phyloP scores from a whole-genome alignment of 2,888 invertebrate genomes.

The Nemoura dubitans region DNA sequence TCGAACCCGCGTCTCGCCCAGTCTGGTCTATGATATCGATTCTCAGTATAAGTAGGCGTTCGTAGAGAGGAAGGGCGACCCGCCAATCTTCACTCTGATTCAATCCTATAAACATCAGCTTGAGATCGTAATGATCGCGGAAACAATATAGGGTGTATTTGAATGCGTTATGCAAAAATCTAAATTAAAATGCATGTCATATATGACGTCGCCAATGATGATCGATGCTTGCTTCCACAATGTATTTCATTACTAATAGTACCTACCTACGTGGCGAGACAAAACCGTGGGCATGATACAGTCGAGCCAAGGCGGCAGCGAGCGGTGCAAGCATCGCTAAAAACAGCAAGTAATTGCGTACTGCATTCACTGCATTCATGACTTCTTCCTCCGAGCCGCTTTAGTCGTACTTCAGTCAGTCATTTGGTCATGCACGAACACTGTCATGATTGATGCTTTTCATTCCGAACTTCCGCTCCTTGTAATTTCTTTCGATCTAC shows the following conservation, averaged over 20 bases:
- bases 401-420: neutral
- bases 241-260: neutral
- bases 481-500: neutral
- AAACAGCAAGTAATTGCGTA: neutral
- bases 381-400: neutral
- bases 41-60: constrained; percentile 2
- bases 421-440: neutral
- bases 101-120: neutral
- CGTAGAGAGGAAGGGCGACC: neutral
- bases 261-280: neutral
- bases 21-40: neutral
- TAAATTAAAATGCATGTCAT: neutral
- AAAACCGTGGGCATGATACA: neutral
- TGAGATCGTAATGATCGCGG: constrained; percentile 4
- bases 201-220: neutral
- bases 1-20: constrained; percentile 38
- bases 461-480: neutral
- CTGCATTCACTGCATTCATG: neutral
- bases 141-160: neutral
- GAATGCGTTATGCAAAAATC: neutral
- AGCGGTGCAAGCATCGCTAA: neutral
- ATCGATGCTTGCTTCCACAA: constrained; percentile 5
- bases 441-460: neutral
- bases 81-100: neutral
- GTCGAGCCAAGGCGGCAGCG: neutral